Evolutionary conservation across 2,113 vertebrate genomes (phyloP).

Genomic region (Hiodon tergisus): DNA sequence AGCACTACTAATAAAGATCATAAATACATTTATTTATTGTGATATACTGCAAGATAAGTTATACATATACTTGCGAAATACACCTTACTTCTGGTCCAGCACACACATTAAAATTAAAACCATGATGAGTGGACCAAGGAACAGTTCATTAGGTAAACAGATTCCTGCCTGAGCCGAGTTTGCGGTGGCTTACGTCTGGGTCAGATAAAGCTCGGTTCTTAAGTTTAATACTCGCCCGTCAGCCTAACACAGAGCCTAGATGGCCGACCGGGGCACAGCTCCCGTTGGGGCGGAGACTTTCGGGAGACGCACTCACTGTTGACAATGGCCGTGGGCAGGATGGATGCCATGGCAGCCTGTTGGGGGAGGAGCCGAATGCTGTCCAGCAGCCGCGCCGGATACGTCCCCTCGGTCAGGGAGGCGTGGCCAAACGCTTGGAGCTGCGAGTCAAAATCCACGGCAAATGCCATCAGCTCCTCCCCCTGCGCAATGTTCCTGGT

Average conservation of each 20-base stretch:
- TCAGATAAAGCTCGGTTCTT: too few species aligned
- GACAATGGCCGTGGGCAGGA: conserved; percentile 78
- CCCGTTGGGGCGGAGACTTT: not conserved
- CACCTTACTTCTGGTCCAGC: too few species aligned
- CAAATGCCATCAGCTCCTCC: conserved; percentile 76
- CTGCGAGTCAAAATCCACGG: conserved; percentile 77
- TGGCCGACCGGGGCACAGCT: not conserved
- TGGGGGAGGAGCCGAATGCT: conserved; percentile 82
- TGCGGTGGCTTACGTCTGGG: too few species aligned
- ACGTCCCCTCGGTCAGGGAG: conserved; percentile 74
- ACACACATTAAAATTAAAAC: too few species aligned
- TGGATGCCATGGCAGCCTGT: conserved; percentile 81
- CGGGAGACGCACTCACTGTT: conserved; percentile 71
- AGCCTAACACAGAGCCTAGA: not conserved
- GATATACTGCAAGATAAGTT: too few species aligned
- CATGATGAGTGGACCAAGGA: too few species aligned
- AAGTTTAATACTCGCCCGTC: too few species aligned
- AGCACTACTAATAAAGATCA: too few species aligned
- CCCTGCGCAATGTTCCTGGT: conserved; percentile 74
- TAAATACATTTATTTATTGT: too few species aligned
- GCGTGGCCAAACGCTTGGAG: conserved; percentile 73
- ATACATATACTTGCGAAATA: too few species aligned
- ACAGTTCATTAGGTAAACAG: too few species aligned
- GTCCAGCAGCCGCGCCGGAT: conserved; percentile 76
- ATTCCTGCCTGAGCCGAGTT: too few species aligned